Evolutionary conservation across 1,140 invertebrate genomes (phyloP), one percentile per base, ranked within the genome.

Genomic region (Drosophila leontia): DNA sequence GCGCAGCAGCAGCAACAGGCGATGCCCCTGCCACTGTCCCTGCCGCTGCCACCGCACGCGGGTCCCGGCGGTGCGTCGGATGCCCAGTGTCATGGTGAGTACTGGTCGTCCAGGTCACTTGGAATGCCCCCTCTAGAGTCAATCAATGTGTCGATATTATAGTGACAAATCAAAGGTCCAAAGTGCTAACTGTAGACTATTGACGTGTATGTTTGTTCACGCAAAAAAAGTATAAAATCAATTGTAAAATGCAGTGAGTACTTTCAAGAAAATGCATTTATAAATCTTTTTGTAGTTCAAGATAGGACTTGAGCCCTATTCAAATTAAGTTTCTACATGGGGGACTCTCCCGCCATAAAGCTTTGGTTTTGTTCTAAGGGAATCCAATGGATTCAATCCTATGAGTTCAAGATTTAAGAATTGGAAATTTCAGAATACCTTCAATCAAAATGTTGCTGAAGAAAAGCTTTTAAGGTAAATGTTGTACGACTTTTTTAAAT

Each of bases 11-110:
- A 69, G 29, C 75, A 74, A 45, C 75, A 80, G 59, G 63, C 76
- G 29, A 61, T 75, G 42, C 74, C 59, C 19, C 47, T 78, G 53
- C 79, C 76, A 29, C 37, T 59, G 17, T 64, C 45, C 35, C 81
- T 75, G 78, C 75, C 75, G 44, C 51, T 64, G 62, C 63, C 61
- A 35, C 56, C 70, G 19, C 60, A 76, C 19, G 45, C 42, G 34
- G 65, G 57, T 62, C 42, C 68, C 9, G 78, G 65, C 42, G 57
- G 60, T 48, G 69, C 57, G 41, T 59, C 48, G 42, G 84, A 88
- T 76, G 59, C 70, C 26, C 85, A 84, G 51, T 75, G 84, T 75
- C 50, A 90, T 23, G 84, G 84, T 88, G 51, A 88, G 84, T 87
- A 37, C 29, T 13, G 47, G 47, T 9, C 7, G 19, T 26, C 9